Evolutionary conservation across 2,113 vertebrate genomes (phyloP).

Genomic region (Labeo rohita): DNA sequence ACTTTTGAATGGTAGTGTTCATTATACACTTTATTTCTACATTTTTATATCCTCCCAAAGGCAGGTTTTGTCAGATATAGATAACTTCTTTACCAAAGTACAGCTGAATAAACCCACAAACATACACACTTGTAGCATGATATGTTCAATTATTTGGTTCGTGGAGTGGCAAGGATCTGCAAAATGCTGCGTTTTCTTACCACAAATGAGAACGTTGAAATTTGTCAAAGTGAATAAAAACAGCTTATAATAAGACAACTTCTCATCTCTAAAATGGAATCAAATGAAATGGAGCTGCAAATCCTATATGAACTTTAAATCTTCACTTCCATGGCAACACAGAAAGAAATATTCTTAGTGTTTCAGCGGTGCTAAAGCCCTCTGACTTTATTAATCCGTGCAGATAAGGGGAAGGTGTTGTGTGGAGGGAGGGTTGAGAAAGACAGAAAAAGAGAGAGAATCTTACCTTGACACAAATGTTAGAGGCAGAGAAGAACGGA

Average conservation of each 20-base stretch:
- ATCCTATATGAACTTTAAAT: neutral
- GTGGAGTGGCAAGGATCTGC: neutral
- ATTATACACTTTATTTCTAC: neutral
- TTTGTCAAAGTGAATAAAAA: constrained; percentile 10
- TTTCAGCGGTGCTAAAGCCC: neutral
- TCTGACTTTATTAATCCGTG: neutral
- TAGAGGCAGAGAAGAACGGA: constrained; percentile 56
- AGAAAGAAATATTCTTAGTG: neutral
- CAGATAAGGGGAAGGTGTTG: neutral
- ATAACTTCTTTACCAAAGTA: neutral
- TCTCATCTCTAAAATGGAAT: neutral
- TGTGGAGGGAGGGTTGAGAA: constrained; percentile 20
- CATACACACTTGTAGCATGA: neutral
- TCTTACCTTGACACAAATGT: constrained; percentile 67
- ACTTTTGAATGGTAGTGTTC: neutral
- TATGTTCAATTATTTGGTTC: neutral
- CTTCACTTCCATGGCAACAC: neutral
- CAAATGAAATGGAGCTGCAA: neutral
- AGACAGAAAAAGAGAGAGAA: constrained; percentile 27
- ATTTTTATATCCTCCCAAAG: neutral
- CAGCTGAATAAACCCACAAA: neutral
- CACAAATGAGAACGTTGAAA: neutral
- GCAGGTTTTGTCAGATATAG: neutral
- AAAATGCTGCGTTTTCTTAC: neutral
- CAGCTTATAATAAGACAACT: neutral